phyloP scores from a whole-genome alignment of 1,140 invertebrate genomes.

The Neodiprion lecontei region DNA sequence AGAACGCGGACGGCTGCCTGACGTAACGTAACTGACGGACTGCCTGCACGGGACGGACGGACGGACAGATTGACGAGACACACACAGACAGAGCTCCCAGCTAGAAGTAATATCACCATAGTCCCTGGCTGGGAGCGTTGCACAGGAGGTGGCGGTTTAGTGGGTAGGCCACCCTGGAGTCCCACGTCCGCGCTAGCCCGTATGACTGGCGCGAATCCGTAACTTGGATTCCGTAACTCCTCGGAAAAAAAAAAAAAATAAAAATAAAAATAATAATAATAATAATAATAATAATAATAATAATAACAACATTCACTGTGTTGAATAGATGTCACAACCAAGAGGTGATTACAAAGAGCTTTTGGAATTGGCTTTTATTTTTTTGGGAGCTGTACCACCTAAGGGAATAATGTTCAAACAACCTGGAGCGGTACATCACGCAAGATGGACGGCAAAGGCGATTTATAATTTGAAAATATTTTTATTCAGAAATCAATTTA shows the following conservation, averaged over 20 bases:
- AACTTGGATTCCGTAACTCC: too few relatives aligned
- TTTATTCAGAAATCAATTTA: slow-evolving; percentile 41
- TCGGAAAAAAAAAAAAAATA: not conserved
- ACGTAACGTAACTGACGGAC: too few relatives aligned
- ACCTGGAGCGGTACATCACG: slow-evolving; percentile 42
- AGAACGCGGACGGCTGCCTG: too few relatives aligned
- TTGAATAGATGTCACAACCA: slow-evolving; percentile 20
- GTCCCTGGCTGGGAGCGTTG: too few relatives aligned
- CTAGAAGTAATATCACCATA: too few relatives aligned
- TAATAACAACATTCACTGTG: not conserved
- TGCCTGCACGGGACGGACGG: too few relatives aligned
- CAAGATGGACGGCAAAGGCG: slow-evolving; percentile 51
- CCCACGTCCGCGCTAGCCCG: too few relatives aligned
- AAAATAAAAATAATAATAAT: not conserved
- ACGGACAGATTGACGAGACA: too few relatives aligned
- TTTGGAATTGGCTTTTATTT: slow-evolving; percentile 35
- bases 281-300: not conserved
- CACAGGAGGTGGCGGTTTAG: too few relatives aligned
- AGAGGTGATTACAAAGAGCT: slow-evolving; percentile 42
- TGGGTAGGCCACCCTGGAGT: too few relatives aligned
- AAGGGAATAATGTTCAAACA: slow-evolving; percentile 38
- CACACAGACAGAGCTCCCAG: too few relatives aligned
- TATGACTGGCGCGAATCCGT: too few relatives aligned
- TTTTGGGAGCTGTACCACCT: slow-evolving; percentile 34
- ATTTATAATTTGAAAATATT: slow-evolving; percentile 51